Evolutionary conservation across 1,140 invertebrate species (phyloP).

Genomic region (Myzus persicae): DNA sequence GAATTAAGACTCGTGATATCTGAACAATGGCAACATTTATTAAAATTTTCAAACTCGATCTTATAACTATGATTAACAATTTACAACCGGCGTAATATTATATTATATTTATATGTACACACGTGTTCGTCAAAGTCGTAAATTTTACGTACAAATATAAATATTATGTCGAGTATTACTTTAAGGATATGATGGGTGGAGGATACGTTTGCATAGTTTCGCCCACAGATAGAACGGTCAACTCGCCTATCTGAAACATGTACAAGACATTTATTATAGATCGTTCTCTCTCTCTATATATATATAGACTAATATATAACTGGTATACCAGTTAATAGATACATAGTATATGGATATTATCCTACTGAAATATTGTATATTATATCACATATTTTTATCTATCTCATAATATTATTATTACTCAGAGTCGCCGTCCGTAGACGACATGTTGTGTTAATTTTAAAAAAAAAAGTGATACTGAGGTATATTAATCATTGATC

Average conservation of each 20-base stretch:
- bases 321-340: too few species aligned
- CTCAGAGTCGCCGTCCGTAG: background rate
- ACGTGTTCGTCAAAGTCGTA: background rate
- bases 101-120: background rate
- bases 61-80: background rate
- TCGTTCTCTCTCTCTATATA: too few species aligned
- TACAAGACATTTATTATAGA: background rate
- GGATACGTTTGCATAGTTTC: slow-evolving; percentile 33
- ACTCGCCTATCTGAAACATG: slow-evolving; percentile 53
- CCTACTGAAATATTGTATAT: background rate
- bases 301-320: too few species aligned
- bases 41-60: background rate
- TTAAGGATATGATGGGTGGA: background rate
- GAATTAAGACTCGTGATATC: background rate
- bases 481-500: background rate
- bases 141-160: background rate
- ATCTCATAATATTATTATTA: background rate
- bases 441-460: background rate
- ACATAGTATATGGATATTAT: background rate
- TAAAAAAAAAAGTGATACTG: background rate
- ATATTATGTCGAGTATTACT: background rate
- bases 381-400: background rate
- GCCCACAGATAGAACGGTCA: slow-evolving; percentile 24
- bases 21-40: background rate
- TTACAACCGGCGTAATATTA: background rate